Evolutionary conservation across 1,140 invertebrate species (phyloP).

Genomic region (Berghia stephanieae): DNA sequence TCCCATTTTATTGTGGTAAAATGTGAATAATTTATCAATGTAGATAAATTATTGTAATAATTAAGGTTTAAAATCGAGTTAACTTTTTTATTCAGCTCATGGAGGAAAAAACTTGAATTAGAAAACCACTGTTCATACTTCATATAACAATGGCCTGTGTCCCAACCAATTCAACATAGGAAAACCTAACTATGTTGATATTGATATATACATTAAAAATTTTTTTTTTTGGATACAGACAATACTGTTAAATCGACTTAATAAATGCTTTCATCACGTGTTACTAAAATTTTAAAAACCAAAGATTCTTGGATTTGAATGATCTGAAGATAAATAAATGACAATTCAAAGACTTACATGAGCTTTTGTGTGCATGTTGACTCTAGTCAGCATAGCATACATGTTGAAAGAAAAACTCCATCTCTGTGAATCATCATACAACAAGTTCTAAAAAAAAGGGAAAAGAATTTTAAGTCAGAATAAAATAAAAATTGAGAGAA

Average conservation of each 20-base stretch:
- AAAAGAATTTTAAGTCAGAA: constrained; percentile 5
- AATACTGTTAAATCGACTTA: not conserved
- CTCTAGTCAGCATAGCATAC: constrained; percentile 62
- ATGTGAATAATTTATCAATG: too few relatives aligned
- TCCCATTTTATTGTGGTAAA: too few relatives aligned
- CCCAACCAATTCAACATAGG: too few relatives aligned
- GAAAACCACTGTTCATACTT: too few relatives aligned
- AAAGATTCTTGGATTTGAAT: not conserved
- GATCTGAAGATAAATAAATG: not conserved
- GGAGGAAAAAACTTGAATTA: too few relatives aligned
- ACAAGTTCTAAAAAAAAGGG: constrained; percentile 47
- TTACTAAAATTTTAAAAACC: not conserved
- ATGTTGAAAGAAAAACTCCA: constrained; percentile 65
- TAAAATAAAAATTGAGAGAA: not conserved
- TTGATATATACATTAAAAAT: too few relatives aligned
- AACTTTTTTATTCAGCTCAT: too few relatives aligned
- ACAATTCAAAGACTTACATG: constrained; percentile 37
- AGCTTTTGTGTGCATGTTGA: constrained; percentile 58
- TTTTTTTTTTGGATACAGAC: too few relatives aligned
- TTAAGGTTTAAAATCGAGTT: too few relatives aligned
- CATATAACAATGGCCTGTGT: too few relatives aligned
- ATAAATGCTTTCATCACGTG: not conserved
- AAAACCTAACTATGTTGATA: too few relatives aligned
- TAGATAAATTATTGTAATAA: too few relatives aligned
- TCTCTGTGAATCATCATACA: constrained; percentile 62